Conservation (phyloP, 2,797 vertebrate species). For the Knipowitschia caucasica region DNA sequence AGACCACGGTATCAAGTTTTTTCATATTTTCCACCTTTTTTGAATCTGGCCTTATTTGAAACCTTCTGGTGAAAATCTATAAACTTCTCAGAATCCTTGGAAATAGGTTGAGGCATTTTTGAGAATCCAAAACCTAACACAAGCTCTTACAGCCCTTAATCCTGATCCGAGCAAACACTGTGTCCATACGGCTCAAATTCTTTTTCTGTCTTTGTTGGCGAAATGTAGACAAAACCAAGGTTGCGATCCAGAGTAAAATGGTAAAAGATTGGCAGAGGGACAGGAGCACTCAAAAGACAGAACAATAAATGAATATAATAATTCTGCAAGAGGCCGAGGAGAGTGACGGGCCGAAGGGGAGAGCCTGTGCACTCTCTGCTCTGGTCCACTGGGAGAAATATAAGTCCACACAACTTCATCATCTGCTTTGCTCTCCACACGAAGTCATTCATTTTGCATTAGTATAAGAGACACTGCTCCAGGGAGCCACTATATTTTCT, state of each 20-base stretch:
- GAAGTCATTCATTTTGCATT: constrained; percentile 21
- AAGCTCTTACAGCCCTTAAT: constrained; percentile 35
- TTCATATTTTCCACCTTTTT: no score
- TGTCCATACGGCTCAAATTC: constrained; percentile 41
- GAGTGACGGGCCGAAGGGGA: constrained; percentile 3
- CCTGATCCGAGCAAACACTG: constrained; percentile 55
- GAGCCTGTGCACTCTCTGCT: background rate
- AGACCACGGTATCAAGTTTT: no score
- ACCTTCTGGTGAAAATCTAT: no score
- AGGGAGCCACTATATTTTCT: constrained; percentile 34
- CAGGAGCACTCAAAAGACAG: constrained; percentile 12
- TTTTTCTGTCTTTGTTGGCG: constrained; percentile 60
- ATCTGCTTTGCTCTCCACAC: constrained; percentile 12
- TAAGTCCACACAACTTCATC: constrained; percentile 18
- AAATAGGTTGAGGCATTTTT: no score
- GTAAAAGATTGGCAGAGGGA: constrained; percentile 9
- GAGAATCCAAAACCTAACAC: background rate
- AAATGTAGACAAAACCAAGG: constrained; percentile 17
- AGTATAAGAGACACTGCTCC: constrained; percentile 18
- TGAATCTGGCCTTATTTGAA: no score
- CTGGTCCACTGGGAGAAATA: constrained; percentile 10
- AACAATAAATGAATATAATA: constrained; percentile 9
- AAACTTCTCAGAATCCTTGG: no score
- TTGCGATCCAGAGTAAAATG: constrained; percentile 22
- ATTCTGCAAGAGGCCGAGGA: constrained; percentile 5